phyloP scores from a whole-genome alignment of 30 jellyfish, hydroid and myxozoan species.

The Chrysaora quinquecirrha region DNA sequence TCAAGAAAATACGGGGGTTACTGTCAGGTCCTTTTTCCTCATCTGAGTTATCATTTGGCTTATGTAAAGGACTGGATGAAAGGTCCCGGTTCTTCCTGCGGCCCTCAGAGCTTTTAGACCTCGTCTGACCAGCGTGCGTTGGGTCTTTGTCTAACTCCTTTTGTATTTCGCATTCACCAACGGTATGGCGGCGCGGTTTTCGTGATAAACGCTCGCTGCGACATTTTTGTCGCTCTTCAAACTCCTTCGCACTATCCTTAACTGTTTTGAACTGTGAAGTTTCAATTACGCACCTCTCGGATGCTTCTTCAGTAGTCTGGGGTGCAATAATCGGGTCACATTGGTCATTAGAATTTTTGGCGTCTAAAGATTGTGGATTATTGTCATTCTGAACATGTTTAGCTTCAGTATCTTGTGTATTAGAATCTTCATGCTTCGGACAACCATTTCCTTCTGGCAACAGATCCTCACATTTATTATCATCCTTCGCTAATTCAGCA shows the following conservation, averaged over 20 bases:
- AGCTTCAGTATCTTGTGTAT: too few species aligned
- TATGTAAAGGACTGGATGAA: constrained; percentile 34
- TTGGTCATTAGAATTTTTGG: too few species aligned
- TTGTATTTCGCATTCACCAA: constrained; percentile 39
- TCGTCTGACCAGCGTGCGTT: neutral
- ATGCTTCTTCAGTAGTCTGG: neutral
- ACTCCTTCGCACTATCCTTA: constrained; percentile 49
- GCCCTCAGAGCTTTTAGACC: constrained; percentile 37
- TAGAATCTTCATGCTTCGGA: too few species aligned
- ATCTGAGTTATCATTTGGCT: neutral
- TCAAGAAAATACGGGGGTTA: too few species aligned
- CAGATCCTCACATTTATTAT: neutral
- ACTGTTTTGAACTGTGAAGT: constrained; percentile 62
- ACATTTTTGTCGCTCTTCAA: constrained; percentile 30
- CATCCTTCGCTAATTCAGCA: neutral
- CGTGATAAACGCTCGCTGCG: constrained; percentile 46
- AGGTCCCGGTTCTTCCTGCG: neutral
- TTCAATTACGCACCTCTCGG: constrained; percentile 23
- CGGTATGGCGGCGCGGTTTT: constrained; percentile 73
- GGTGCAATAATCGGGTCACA: too few species aligned
- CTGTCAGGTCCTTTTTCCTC: too few species aligned
- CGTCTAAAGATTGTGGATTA: too few species aligned
- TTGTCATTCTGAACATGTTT: too few species aligned
- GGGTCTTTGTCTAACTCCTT: constrained; percentile 4
- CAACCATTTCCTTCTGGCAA: too few species aligned